Evolutionary conservation across 1,140 invertebrate genomes (phyloP).

Genomic region (Drosophila pectinifera): DNA sequence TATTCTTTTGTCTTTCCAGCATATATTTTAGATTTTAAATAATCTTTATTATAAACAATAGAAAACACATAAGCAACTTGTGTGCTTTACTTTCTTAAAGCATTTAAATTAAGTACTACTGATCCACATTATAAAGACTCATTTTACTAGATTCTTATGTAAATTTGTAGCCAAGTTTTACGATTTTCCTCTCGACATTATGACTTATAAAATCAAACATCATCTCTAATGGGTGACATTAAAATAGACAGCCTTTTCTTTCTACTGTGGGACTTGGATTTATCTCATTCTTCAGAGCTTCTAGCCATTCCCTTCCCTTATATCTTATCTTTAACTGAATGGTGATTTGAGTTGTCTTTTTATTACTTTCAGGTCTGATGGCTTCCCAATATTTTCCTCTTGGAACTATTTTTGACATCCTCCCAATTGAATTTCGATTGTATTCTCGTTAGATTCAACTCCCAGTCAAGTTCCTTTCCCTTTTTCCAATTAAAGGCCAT

Average conservation of each 20-base stretch:
- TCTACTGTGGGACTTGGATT: not conserved
- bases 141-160: not conserved
- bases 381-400: not conserved
- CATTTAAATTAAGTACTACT: not conserved
- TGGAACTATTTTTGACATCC: not conserved
- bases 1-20: too few relatives aligned
- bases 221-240: slow-evolving; percentile 14
- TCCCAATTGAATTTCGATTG: slow-evolving; percentile 3
- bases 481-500: slow-evolving; percentile 29
- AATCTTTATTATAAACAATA: too few relatives aligned
- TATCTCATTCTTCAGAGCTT: not conserved
- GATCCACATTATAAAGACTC: slow-evolving; percentile 2
- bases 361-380: not conserved
- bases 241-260: not conserved
- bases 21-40: not conserved
- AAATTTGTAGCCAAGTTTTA: not conserved
- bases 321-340: not conserved
- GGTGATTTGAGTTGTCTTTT: not conserved
- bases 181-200: slow-evolving; percentile 4
- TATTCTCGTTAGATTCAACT: not conserved
- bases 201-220: slow-evolving; percentile 30
- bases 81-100: not conserved
- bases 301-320: not conserved
- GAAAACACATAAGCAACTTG: too few relatives aligned
- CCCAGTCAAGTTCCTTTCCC: slow-evolving; percentile 19